Percentiles rank a stretch among this genome's conserved stretches.
Conservation (phyloP, 64 coral and sea anemone genomes). For the Porites lutea region DNA sequence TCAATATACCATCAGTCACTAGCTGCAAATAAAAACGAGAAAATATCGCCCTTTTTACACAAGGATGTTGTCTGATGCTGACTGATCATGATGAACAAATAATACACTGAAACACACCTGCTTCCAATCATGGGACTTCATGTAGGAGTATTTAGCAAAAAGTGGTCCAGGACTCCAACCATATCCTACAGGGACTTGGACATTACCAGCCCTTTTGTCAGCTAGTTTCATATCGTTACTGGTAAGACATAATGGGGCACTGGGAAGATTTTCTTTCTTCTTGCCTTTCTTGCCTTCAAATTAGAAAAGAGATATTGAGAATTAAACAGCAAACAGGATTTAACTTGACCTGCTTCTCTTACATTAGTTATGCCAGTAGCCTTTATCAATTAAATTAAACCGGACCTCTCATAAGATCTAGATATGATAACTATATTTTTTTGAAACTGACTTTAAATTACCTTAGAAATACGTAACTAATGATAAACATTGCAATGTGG, state of each 20-base stretch:
- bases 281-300: neutral
- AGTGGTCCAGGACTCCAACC: constrained; percentile 41
- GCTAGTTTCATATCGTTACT: constrained; percentile 14
- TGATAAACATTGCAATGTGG: no score
- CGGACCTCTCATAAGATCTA: no score
- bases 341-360: neutral
- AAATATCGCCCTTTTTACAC: neutral
- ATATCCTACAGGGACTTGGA: constrained; percentile 27
- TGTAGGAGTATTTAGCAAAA: constrained; percentile 32
- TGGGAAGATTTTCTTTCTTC: constrained; percentile 9
- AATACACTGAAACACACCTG: neutral
- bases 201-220: constrained; percentile 38
- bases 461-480: no score
- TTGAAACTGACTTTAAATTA: no score
- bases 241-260: constrained; percentile 43
- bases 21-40: neutral
- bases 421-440: no score
- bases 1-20: constrained; percentile 55
- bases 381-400: no score
- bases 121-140: constrained; percentile 64
- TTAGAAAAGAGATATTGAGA: neutral
- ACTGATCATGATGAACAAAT: no score
- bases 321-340: no score
- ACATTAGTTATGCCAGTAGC: neutral
- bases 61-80: neutral